A percentile compares a stretch with the other conserved stretches of the same genome.
Evolutionary conservation across 2,113 vertebrate species (phyloP).

Genomic region (Cebidichthys violaceus): DNA sequence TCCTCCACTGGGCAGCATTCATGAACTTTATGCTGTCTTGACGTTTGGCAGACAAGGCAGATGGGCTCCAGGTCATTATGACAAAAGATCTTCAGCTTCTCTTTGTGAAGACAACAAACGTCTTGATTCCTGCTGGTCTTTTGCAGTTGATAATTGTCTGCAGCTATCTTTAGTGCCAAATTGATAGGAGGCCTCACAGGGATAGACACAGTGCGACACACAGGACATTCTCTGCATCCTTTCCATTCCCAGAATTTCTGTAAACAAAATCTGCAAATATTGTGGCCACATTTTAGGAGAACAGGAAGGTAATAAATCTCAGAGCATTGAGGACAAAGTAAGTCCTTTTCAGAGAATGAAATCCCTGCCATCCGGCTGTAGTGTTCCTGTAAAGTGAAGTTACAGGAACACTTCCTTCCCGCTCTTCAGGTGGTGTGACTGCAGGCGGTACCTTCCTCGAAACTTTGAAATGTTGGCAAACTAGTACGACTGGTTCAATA

Average conservation of each 20-base stretch:
- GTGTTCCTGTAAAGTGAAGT: background rate
- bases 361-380: slow-evolving; percentile 38
- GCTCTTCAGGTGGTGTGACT: background rate
- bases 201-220: slow-evolving; percentile 58
- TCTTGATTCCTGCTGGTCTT: background rate
- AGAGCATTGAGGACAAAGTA: slow-evolving; percentile 73
- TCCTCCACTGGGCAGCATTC: slow-evolving; percentile 68
- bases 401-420: background rate
- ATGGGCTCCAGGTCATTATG: slow-evolving; percentile 72
- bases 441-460: background rate
- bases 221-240: slow-evolving; percentile 68
- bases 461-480: slow-evolving; percentile 29
- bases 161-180: slow-evolving; percentile 68
- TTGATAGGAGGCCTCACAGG: slow-evolving; percentile 76
- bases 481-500: slow-evolving; percentile 65
- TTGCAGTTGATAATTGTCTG: slow-evolving; percentile 53
- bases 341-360: slow-evolving; percentile 35
- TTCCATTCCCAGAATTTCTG: slow-evolving; percentile 75
- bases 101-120: slow-evolving; percentile 62
- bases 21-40: slow-evolving; percentile 75
- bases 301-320: slow-evolving; percentile 58
- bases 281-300: slow-evolving; percentile 73
- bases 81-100: slow-evolving; percentile 76
- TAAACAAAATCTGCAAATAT: slow-evolving; percentile 71
- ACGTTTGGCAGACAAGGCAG: slow-evolving; percentile 70